Evolutionary conservation across 2,113 vertebrate genomes (phyloP).

Genomic region (Carassius auratus): DNA sequence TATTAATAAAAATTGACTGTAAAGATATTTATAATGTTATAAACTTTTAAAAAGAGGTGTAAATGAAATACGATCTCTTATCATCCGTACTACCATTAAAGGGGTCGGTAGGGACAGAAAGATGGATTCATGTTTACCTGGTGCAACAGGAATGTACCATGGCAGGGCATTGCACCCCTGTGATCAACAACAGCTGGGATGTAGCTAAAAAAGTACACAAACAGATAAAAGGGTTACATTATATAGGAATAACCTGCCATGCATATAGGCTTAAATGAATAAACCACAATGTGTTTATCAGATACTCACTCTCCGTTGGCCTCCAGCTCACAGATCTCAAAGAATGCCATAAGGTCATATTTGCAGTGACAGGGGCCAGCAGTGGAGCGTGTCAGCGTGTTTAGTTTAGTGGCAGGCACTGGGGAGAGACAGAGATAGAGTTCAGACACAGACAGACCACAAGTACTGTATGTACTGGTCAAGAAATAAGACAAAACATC

Average conservation of each 20-base stretch:
- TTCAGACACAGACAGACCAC: background rate
- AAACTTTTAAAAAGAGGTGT: background rate
- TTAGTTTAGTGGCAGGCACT: constrained; percentile 98
- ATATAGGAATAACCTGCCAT: background rate
- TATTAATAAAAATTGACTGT: too few relatives aligned
- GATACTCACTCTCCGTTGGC: constrained; percentile 95
- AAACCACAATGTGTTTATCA: background rate
- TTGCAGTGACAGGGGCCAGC: constrained; percentile 94
- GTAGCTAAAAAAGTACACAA: constrained; percentile 77
- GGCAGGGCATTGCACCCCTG: constrained; percentile 92
- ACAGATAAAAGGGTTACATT: background rate
- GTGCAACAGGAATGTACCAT: constrained; percentile 93
- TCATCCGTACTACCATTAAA: too few relatives aligned
- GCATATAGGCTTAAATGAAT: constrained; percentile 7
- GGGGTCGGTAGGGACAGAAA: too few relatives aligned
- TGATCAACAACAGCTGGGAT: constrained; percentile 96
- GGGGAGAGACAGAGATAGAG: constrained; percentile 40
- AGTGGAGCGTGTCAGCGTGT: constrained; percentile 85
- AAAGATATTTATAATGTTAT: background rate
- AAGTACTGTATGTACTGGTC: background rate
- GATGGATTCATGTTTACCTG: constrained; percentile 77
- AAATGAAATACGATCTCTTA: too few relatives aligned
- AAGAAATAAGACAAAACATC: background rate
- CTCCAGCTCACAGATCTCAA: constrained; percentile 98
- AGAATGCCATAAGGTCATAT: constrained; percentile 96